Evolutionary conservation across 2,797 vertebrate species (phyloP).

Genomic region (Sternotherus odoratus): DNA sequence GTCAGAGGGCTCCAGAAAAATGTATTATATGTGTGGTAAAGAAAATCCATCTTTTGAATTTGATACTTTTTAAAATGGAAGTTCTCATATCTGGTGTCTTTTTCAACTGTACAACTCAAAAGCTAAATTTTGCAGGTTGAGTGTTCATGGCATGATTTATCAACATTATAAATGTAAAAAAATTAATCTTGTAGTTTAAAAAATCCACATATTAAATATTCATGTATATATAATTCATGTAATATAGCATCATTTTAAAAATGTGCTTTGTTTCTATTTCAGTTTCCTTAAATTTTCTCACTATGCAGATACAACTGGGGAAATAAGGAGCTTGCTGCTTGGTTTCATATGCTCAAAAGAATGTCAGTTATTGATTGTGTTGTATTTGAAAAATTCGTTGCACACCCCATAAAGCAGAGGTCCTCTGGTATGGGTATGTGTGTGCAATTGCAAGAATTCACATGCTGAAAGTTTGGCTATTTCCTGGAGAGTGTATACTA

Average conservation of each 20-base stretch:
- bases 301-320: not conserved
- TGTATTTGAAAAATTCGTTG: not conserved
- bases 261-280: not conserved
- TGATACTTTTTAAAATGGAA: not conserved
- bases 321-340: not conserved
- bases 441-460: not conserved
- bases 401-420: not conserved
- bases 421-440: accelerated
- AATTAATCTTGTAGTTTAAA: not conserved
- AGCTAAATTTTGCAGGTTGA: too few relatives aligned
- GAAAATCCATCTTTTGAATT: not conserved
- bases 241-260: not conserved
- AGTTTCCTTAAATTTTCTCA: not conserved
- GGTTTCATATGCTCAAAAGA: not conserved
- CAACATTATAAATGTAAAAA: not conserved
- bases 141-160: not conserved
- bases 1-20: not conserved
- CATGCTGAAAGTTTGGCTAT: accelerated
- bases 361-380: not conserved
- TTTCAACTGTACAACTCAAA: too few relatives aligned
- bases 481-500: accelerated
- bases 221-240: too few relatives aligned
- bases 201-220: not conserved
- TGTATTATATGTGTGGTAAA: not conserved
- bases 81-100: too few relatives aligned